Evolutionary conservation across 1,140 invertebrate species (phyloP).

Genomic region (Cydia splendana): DNA sequence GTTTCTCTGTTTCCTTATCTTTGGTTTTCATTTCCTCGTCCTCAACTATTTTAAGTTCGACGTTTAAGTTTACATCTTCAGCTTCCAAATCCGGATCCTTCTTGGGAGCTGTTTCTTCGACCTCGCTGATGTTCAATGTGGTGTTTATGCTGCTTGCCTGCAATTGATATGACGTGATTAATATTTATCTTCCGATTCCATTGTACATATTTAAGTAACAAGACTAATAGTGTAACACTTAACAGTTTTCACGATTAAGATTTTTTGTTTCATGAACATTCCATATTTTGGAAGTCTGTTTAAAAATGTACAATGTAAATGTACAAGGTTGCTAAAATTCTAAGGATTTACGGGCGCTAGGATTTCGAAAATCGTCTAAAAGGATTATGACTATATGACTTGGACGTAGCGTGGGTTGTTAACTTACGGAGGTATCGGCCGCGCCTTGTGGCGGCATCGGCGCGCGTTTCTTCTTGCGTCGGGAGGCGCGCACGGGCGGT

Average conservation of each 20-base stretch:
- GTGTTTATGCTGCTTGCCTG: slow-evolving; percentile 52
- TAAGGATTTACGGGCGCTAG: too few species aligned
- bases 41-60: slow-evolving; percentile 77
- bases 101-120: slow-evolving; percentile 32
- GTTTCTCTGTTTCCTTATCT: slow-evolving; percentile 29
- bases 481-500: slow-evolving; percentile 69
- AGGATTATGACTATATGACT: not conserved
- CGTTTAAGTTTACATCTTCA: slow-evolving; percentile 67
- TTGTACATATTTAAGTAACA: too few species aligned
- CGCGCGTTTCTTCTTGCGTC: slow-evolving; percentile 78
- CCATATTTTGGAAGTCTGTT: too few species aligned
- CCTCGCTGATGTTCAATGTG: slow-evolving; percentile 49
- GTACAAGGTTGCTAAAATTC: too few species aligned
- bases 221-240: too few species aligned
- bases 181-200: not conserved
- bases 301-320: too few species aligned
- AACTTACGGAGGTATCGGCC: slow-evolving; percentile 58
- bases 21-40: slow-evolving; percentile 55
- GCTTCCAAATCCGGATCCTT: slow-evolving; percentile 54
- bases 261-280: too few species aligned
- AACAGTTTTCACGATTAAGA: too few species aligned
- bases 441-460: slow-evolving; percentile 65
- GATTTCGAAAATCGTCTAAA: too few species aligned
- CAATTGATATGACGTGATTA: slow-evolving; percentile 35
- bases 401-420: not conserved